These are phyloP conservation scores for Calliopum simillimum DNA, from an alignment of 2,888 invertebrate genomes.

Conservation along the genomic window DNA sequence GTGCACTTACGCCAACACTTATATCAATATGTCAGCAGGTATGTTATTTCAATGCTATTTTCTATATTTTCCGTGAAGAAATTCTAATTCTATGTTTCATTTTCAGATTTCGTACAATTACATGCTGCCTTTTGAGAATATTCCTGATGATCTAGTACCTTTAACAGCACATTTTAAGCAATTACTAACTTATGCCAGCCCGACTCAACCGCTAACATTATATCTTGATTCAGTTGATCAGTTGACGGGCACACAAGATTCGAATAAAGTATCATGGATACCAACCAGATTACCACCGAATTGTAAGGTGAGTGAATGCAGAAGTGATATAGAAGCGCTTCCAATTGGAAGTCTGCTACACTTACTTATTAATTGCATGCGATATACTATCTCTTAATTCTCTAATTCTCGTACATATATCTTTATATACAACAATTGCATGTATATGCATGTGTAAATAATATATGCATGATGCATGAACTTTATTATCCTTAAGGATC, in stretches of 20 bases:
- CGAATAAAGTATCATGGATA: slow-evolving; percentile 96
- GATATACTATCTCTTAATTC: slow-evolving; percentile 1
- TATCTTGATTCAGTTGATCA: slow-evolving; percentile 98
- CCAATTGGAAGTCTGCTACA: neutral
- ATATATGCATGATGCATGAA: slow-evolving; percentile 40
- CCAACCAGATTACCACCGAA: slow-evolving; percentile 89
- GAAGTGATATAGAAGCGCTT: neutral
- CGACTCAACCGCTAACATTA: slow-evolving; percentile 87
- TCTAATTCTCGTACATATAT: neutral
- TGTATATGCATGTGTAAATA: neutral
- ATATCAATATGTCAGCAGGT: slow-evolving; percentile 97
- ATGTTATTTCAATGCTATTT: slow-evolving; percentile 44
- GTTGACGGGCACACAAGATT: slow-evolving; percentile 92
- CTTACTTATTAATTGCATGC: neutral
- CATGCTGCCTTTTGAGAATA: slow-evolving; percentile 90
- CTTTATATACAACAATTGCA: neutral
- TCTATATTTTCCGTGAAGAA: neutral
- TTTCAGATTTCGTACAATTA: slow-evolving; percentile 89
- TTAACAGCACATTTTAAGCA: slow-evolving; percentile 97
- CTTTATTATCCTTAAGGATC: neutral
- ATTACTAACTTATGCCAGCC: slow-evolving; percentile 83
- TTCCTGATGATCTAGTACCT: slow-evolving; percentile 96
- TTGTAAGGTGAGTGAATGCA: slow-evolving; percentile 78
- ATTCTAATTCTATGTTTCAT: neutral
- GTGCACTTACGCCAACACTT: slow-evolving; percentile 91